Percentiles rank a stretch among this genome's conserved stretches.
phyloP scores from a whole-genome alignment of 2,888 invertebrate species.

The Micropterix aruncella region DNA sequence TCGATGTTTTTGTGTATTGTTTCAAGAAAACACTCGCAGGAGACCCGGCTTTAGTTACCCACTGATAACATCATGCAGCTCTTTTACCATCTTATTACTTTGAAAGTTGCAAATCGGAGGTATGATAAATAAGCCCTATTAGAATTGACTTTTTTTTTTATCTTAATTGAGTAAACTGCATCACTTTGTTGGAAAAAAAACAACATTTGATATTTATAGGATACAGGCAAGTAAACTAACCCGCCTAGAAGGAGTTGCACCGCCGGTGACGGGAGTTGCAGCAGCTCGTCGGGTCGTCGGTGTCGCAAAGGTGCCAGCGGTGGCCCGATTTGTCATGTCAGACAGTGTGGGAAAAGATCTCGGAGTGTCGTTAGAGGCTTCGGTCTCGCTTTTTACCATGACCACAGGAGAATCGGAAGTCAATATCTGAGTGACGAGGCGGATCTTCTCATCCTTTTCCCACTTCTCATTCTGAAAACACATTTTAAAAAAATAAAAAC shows the following conservation, averaged over 20 bases:
- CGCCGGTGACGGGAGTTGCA: slow-evolving; percentile 5
- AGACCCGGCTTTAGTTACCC: too few species aligned
- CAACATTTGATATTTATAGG: too few species aligned
- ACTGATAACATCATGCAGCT: too few species aligned
- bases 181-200: too few species aligned
- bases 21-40: too few species aligned
- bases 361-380: slow-evolving; percentile 13
- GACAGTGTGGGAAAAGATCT: background rate
- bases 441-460: slow-evolving; percentile 44
- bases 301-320: background rate
- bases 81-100: too few species aligned
- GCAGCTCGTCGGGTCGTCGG: slow-evolving; percentile 1
- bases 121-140: too few species aligned
- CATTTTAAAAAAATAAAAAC: background rate
- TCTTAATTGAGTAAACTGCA: too few species aligned
- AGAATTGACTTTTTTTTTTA: too few species aligned
- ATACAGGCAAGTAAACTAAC: too few species aligned
- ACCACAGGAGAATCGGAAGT: slow-evolving; percentile 26
- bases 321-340: slow-evolving; percentile 1
- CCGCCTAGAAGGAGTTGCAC: slow-evolving; percentile 7
- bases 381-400: slow-evolving; percentile 18
- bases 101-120: too few species aligned
- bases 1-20: too few species aligned
- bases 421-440: slow-evolving; percentile 43
- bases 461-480: slow-evolving; percentile 30